Percentiles rank a stretch among this genome's conserved stretches.
Evolutionary conservation across 2,797 vertebrate species (phyloP).

Genomic region (Pangasius mekongensis): DNA sequence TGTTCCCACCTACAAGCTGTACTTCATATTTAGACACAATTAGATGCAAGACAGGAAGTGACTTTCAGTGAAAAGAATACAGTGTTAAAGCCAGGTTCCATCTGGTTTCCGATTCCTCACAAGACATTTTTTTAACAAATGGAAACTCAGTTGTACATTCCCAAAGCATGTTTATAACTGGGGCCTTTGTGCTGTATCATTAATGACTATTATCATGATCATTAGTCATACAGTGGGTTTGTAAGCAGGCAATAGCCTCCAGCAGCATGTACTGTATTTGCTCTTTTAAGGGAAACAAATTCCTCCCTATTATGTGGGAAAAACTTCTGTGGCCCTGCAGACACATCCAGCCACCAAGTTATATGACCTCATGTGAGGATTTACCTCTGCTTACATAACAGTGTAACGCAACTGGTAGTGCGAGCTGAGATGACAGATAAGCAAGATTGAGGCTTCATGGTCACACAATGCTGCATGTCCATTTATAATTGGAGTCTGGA

Average conservation of each 20-base stretch:
- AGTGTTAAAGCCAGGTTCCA: background rate
- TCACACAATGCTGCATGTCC: slow-evolving; percentile 8
- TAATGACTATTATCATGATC: background rate
- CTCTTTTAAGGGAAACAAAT: background rate
- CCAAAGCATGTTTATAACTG: background rate
- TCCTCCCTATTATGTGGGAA: background rate
- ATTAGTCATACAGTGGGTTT: background rate
- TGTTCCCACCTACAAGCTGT: slow-evolving; percentile 13
- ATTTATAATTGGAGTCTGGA: slow-evolving; percentile 8
- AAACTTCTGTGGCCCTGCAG: slow-evolving; percentile 7
- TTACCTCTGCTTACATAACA: slow-evolving; percentile 43
- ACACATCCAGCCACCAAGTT: slow-evolving; percentile 2
- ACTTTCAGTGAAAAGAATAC: background rate
- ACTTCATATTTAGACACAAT: slow-evolving; percentile 25
- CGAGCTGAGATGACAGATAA: slow-evolving; percentile 24
- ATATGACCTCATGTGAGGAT: slow-evolving; percentile 12
- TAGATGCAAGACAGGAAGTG: slow-evolving; percentile 5
- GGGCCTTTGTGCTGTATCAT: background rate
- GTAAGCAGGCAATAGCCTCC: background rate
- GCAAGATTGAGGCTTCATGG: background rate
- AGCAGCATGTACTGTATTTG: background rate
- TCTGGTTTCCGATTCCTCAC: background rate
- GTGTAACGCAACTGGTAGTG: background rate
- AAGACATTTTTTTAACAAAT: background rate
- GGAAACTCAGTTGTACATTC: background rate